Conservation (phyloP, 1,140 invertebrate species). For the Heliothis virescens region DNA sequence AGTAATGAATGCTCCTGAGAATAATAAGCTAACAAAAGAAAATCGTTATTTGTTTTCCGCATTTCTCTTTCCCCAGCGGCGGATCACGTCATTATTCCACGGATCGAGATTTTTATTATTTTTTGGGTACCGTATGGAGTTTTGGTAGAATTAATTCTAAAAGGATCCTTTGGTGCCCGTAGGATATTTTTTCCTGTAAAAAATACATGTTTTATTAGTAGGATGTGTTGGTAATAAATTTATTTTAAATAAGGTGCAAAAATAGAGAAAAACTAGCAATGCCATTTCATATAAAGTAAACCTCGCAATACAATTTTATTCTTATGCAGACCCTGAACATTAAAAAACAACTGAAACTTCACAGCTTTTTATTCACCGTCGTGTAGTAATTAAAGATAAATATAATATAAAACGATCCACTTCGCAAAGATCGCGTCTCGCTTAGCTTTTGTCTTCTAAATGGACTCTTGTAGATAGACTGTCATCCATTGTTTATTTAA, state of each 20-base stretch:
- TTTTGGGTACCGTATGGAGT: conserved; percentile 48
- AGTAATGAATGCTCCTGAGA: conserved; percentile 82
- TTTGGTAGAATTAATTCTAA: neutral
- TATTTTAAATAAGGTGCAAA: neutral
- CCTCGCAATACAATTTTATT: neutral
- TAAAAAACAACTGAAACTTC: neutral
- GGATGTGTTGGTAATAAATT: neutral
- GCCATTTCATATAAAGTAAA: neutral
- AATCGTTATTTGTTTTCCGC: conserved; percentile 84
- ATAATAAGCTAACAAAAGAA: conserved; percentile 86
- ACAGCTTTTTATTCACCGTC: conserved; percentile 56
- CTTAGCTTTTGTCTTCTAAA: conserved; percentile 76
- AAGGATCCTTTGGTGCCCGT: neutral
- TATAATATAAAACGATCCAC: conserved; percentile 84
- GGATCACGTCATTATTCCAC: conserved; percentile 81
- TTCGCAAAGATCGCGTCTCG: conserved; percentile 73
- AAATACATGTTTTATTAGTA: too few relatives aligned
- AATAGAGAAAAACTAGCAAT: neutral
- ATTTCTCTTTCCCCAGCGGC: conserved; percentile 72
- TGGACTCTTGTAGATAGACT: conserved; percentile 81
- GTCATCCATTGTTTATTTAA: conserved; percentile 85
- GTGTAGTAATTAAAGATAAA: conserved; percentile 86
- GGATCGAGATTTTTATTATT: conserved; percentile 64
- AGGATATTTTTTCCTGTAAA: neutral
- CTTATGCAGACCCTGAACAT: conserved; percentile 5